These are phyloP conservation scores for Furcifer pardalis DNA, from an alignment of 2,797 vertebrate genomes.

Conservation along the genomic window DNA sequence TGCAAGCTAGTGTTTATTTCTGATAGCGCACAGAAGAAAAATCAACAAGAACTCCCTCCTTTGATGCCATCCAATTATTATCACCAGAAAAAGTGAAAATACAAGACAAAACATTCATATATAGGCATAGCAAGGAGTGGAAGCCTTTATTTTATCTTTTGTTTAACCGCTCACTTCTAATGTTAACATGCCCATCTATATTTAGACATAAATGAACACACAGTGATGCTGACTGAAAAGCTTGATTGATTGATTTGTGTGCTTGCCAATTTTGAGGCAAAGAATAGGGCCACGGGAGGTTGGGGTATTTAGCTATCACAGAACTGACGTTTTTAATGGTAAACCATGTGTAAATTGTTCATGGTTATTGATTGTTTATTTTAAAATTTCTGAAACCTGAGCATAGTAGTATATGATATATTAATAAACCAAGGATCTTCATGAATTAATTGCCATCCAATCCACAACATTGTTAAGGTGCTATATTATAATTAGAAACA, in stretches of 20 bases:
- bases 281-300: constrained; percentile 31
- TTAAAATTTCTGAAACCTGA: neutral
- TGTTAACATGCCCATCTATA: constrained; percentile 12
- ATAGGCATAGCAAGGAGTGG: neutral
- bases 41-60: neutral
- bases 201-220: constrained; percentile 35
- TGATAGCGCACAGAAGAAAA: neutral
- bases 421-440: too few species aligned
- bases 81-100: neutral
- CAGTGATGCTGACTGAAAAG: constrained; percentile 30
- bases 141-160: constrained; percentile 6
- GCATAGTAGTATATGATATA: neutral
- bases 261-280: constrained; percentile 37
- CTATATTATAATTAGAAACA: too few species aligned
- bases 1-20: neutral
- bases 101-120: neutral
- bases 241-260: constrained; percentile 29
- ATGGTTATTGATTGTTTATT: constrained; percentile 8
- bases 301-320: constrained; percentile 8
- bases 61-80: neutral
- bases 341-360: neutral
- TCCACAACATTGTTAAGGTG: too few species aligned
- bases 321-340: neutral
- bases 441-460: too few species aligned
- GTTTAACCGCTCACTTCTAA: constrained; percentile 10